Conservation (phyloP, 2,113 vertebrate genomes). For the Eurypyga helias region DNA sequence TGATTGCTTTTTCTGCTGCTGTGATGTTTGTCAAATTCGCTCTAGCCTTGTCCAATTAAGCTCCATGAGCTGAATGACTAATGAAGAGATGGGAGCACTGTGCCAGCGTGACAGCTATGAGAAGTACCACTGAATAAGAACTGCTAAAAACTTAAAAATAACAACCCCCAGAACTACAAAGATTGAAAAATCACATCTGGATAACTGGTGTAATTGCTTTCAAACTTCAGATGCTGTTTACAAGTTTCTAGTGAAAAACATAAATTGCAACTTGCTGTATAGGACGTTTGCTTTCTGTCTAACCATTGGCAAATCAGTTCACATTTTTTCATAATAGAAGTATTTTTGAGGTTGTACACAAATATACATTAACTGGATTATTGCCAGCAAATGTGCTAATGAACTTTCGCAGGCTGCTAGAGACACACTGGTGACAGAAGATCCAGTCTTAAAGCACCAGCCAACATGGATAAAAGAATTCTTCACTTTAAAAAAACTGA, state of each 20-base stretch:
- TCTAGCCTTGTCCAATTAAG: constrained; percentile 90
- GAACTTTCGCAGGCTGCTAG: constrained; percentile 33
- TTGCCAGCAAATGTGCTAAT: constrained; percentile 51
- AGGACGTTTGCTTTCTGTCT: constrained; percentile 11
- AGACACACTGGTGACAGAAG: background rate
- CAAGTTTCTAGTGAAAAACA: constrained; percentile 60
- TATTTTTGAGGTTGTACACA: constrained; percentile 55
- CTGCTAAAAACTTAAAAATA: constrained; percentile 37
- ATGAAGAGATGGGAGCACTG: constrained; percentile 77
- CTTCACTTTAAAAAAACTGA: background rate
- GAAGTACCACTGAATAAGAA: constrained; percentile 68
- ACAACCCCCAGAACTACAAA: constrained; percentile 1
- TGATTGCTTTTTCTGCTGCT: constrained; percentile 90
- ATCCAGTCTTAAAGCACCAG: background rate
- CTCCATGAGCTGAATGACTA: constrained; percentile 88
- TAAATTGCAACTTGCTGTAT: constrained; percentile 20
- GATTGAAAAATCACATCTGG: constrained; percentile 80
- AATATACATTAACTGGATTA: constrained; percentile 64
- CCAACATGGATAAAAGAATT: background rate
- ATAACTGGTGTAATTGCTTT: constrained; percentile 78
- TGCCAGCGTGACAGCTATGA: constrained; percentile 75
- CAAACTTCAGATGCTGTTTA: constrained; percentile 71
- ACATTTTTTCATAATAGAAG: constrained; percentile 32
- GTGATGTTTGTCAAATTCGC: constrained; percentile 90
- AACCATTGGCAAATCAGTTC: constrained; percentile 36